Base-by-base conservation (phyloP, 1,140 invertebrate genomes). In the Bicyclus anynana region DNA sequence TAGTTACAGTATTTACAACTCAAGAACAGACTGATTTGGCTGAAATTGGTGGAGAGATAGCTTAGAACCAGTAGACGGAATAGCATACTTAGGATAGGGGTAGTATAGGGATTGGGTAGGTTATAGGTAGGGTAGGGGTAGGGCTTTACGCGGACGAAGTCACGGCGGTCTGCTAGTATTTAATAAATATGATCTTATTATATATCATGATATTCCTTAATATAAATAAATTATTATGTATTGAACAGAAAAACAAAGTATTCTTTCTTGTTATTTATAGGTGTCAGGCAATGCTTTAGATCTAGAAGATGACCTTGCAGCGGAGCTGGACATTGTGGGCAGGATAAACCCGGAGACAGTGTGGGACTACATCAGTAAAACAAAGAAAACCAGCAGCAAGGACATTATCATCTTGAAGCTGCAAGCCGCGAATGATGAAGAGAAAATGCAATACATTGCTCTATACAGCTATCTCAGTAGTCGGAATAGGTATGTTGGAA, bases 321-420 rank as follows among this genome's bases (percentile, higher is more conserved):
- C 93, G 49, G 93, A 94, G n/a, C 89, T 98, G 14, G 94, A 97
- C 68, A 94, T 98, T 23, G 96, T 98, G 52, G 97, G 97, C 7
- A 91, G 97, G 65, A 98, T 99, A 65, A 92, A 93, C 52, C 96
- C 96, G 2, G 93, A 95, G 4, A 97, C 95, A 33, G 97, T 98
- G 7, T 98, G 96, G 95, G 96, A 98, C 53, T 99, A 99, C 74
- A 93, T 99, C 23, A 92, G 91, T 3, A 97, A 98, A 87, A 96
- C 97, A 89, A 96, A 96, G 69, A 95, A 95, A 74, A 93, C 94
- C 47, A 94, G 94, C 16, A 94, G 93, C 26, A 97, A 97, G 89
- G 95, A 98, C 70, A 95, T 99, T 14, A 90, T 97, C 12, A 91
- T 98, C 9, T 89, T 98, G 13, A 90, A 94, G 53, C 90, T 99